Base-by-base conservation (phyloP, 2,113 vertebrate species). In the Bos indicus region DNA sequence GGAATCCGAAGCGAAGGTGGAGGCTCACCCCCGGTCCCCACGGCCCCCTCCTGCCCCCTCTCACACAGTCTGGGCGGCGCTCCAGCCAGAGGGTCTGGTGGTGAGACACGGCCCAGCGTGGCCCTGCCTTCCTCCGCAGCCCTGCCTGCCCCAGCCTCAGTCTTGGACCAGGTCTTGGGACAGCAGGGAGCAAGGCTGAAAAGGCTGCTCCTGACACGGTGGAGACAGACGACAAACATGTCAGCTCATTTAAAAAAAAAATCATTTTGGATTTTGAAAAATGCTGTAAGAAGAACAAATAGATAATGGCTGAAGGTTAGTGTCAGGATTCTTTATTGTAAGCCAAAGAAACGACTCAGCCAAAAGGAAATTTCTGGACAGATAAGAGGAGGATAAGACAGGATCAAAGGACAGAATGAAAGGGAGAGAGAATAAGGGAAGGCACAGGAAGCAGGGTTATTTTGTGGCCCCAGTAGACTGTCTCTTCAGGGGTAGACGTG, bases 291-390 rank as follows among this genome's bases (percentile, higher is more conserved):
- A 28, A 10, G 25, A 90, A 30, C 28, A 28, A 36, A 64, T 13
- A 57, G 56, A 36, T 48, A 25, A 51, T 51, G 52, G 62, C 46
- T 5, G 46, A 81, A 33, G 30, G 4, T 3, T 21, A 5, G 5
- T 36, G 21, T 71, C 57, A 19, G 81, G 54, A 17, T 46, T 74
- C 57, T 60, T 94, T 26, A 78, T 25, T 46, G 10, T 12, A 43
- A 57, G 30, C 40, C 48, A 46, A 23, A 91, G 82, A 78, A 62
- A 88, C 19, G 56, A 82, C 33, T 78, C 78, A 64, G 23, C 46
- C 43, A 60, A 83, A 74, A 96, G 90, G 62, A 92, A 54, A 67
- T 85, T 71, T 90, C 74, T 90, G 54, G 64, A 85, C 85, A 46
- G 57, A 43, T 19, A 81, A 92, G 28, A 78, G 23, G 3, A 64